Evolutionary conservation across 2,888 invertebrate genomes (phyloP), one percentile per base, ranked within the genome.

Genomic region (Dendrolimus pini): DNA sequence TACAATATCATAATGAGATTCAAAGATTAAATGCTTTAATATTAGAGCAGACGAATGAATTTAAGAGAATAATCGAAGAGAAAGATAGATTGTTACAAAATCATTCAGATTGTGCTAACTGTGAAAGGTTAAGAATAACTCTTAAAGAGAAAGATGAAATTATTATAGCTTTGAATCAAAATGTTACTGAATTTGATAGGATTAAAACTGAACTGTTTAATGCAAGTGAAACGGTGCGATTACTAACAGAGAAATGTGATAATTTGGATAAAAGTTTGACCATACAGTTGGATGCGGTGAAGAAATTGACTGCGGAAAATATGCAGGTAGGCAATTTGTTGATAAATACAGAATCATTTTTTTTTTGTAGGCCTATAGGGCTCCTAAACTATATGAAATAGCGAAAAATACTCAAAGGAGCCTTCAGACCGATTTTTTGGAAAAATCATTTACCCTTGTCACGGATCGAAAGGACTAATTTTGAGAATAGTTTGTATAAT

Each of bases 1-100:
- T 96, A 41, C 93, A 94, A 62, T 98, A 97, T 78, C 96, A 98
- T 72, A 92, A 90, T 42, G 98, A 98, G 89, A 95, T 97, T 60
- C 96, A 97, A 77, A 92, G 96, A 41, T 80, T 98, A 54, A 93
- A 94, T 59, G 92, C 93, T 60, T 83, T 93, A 1, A 66, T 94
- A 9, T 72, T 91, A 41, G 92, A 94, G 63, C 92, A 92, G 68
- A 80, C 70, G 6, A 81, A 81, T 60, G 86, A 89, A 63, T 83
- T 80, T 54, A 84, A 83, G 62, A 77, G 65, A 58, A 57, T 81
- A 0, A 61, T 82, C 12, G 84, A 84, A 65, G 85, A 86, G 60
- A 86, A 78, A 60, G 80, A 88, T 41, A 67, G 55, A 9, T 14
- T 75, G 14, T n/a, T 74, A 7, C 77, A 74, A 47, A 77, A 66